Evolutionary conservation across 1,140 invertebrate genomes (phyloP), one percentile per base, ranked within the genome.

Genomic region (Bombus pyrosoma): DNA sequence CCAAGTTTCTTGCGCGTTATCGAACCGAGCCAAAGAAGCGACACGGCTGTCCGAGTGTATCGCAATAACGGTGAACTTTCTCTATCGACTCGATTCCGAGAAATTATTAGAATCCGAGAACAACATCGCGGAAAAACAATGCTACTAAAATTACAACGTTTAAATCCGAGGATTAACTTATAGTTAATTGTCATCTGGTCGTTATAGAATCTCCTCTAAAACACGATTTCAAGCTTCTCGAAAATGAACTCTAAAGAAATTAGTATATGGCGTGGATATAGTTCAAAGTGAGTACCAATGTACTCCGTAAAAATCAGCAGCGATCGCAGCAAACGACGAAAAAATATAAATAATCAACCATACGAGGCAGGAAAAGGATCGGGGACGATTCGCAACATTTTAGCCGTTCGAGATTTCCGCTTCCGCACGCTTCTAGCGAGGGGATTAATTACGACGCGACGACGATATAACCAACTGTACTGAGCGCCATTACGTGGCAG

Each of bases 361-460:
- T 34, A 28, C 9, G 32, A 28, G 13, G 3, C 12, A 9, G 10
- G 3, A 59, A 28, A 34, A 9, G 32, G 32, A 57, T 53, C 73
- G 25, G 8, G 32, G 3, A 18, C n/a, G 43, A 75, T 75, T 47
- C 72, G 72, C n/a, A 41, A 32, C 72, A 18, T 74, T 32, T n/a
- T 28, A 15, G 12, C 12, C 47, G 32, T 22, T 53, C 32, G 41
- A 74, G 41, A 41, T n/a, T 43, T 41, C 72, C 72, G 32, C 71
- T 87, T 85, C 59, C 47, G 69, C 66, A 37, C 82, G 59, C 72
- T 81, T 64, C 34, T n/a, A 39, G 47, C 86, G 79, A 87, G 76
- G 72, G 86, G 83, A 87, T 87, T 87, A 87, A 87, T 87, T 87
- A 87, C 85, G 85, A 73, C 76, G 37, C 68, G 82, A 59, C 47